Evolutionary conservation across 92 coral and sea anemone genomes (phyloP).

Genomic region (Epizoanthus illoricatus): DNA sequence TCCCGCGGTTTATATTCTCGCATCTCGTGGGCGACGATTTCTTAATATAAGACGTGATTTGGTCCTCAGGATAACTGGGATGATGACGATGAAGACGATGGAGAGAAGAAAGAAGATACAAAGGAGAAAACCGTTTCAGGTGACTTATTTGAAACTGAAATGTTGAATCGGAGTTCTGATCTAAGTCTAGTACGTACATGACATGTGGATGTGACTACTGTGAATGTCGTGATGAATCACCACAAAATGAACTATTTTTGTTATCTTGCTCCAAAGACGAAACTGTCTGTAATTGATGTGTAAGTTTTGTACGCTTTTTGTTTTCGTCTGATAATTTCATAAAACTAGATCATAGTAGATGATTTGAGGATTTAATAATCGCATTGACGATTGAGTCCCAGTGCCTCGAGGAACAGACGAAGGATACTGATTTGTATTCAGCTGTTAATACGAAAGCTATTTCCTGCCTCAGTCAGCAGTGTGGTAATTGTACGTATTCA

Average conservation of each 20-base stretch:
- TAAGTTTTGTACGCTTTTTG: not conserved
- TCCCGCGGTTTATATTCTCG: not conserved
- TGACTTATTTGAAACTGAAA: not conserved
- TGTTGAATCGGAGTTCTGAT: not conserved
- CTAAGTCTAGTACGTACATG: not conserved
- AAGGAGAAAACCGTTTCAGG: constrained; percentile 43
- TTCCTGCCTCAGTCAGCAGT: no score
- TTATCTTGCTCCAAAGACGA: constrained; percentile 9
- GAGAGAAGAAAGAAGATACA: constrained; percentile 57
- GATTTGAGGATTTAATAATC: not conserved
- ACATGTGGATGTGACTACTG: constrained; percentile 21
- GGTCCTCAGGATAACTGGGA: constrained; percentile 90
- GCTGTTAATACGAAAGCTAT: no score
- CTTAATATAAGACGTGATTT: constrained; percentile 2
- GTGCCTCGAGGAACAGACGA: no score
- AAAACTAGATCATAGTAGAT: not conserved
- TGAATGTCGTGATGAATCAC: constrained; percentile 5
- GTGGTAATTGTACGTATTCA: no score
- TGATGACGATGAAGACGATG: constrained; percentile 78
- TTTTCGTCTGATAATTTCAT: not conserved
- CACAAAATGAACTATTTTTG: not conserved
- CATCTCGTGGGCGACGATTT: not conserved
- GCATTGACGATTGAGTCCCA: no score
- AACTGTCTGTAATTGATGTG: not conserved
- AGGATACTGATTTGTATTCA: no score